These are phyloP conservation scores for Metridium senile DNA, from an alignment of 92 coral and sea anemone genomes.

Conservation along the genomic window DNA sequence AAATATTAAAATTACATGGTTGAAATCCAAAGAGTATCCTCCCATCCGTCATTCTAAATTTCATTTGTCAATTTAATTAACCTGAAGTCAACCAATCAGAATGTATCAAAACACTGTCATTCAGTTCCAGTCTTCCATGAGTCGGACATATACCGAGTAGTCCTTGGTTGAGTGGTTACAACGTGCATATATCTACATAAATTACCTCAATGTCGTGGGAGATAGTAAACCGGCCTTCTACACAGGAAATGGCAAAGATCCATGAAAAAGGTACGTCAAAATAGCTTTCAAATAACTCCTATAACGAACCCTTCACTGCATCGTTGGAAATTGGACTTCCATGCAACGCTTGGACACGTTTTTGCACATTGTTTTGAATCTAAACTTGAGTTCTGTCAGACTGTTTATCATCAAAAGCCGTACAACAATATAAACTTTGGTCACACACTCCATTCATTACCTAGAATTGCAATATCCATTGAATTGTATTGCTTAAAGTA, in stretches of 20 bases:
- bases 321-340: slow-evolving; percentile 17
- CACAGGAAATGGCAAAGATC: slow-evolving; percentile 82
- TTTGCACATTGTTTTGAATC: neutral
- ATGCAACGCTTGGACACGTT: neutral
- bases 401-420: neutral
- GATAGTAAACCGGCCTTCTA: slow-evolving; percentile 66
- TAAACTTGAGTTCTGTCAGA: neutral
- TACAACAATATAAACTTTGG: neutral
- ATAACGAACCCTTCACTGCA: neutral
- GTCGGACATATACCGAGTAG: neutral
- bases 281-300: neutral
- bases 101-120: neutral
- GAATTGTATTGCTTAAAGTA: too few relatives aligned
- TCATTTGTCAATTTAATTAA: too few relatives aligned
- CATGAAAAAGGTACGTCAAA: slow-evolving; percentile 48
- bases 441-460: neutral
- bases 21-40: too few relatives aligned
- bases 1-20: too few relatives aligned
- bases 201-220: slow-evolving; percentile 59
- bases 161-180: neutral
- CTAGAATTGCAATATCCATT: too few relatives aligned
- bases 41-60: too few relatives aligned
- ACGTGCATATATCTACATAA: slow-evolving; percentile 9
- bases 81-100: too few relatives aligned
- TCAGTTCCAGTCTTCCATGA: slow-evolving; percentile 10